Evolutionary conservation across 2,888 invertebrate genomes (phyloP).

Genomic region (Steinernema scapterisci): DNA sequence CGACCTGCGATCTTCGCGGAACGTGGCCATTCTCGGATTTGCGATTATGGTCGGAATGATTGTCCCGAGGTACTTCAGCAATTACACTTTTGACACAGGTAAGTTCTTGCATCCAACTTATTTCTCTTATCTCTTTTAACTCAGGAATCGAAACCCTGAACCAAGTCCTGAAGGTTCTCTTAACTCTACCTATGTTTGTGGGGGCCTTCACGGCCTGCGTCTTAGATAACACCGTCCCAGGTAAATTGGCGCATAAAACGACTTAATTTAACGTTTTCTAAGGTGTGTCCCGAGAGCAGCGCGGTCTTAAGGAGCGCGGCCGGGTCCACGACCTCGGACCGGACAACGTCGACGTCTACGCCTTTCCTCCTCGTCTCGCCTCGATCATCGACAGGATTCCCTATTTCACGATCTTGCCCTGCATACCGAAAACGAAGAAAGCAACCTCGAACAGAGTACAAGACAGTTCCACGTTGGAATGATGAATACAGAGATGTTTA

Average conservation of each 20-base stretch:
- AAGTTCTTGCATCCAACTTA: too few species aligned
- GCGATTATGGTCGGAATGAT: slow-evolving; percentile 83
- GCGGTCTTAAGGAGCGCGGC: slow-evolving; percentile 60
- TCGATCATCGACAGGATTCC: slow-evolving; percentile 52
- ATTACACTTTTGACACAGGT: slow-evolving; percentile 30
- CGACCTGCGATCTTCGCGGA: slow-evolving; percentile 81
- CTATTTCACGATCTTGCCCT: slow-evolving; percentile 51
- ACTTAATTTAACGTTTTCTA: background rate
- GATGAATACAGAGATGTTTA: background rate
- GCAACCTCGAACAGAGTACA: slow-evolving; percentile 38
- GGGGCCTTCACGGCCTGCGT: slow-evolving; percentile 65
- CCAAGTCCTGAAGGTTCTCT: slow-evolving; percentile 56
- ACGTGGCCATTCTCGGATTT: slow-evolving; percentile 85
- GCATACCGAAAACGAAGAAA: slow-evolving; percentile 55
- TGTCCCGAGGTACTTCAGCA: slow-evolving; percentile 60
- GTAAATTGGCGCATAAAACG: too few species aligned
- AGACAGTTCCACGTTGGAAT: background rate
- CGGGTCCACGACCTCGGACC: slow-evolving; percentile 51
- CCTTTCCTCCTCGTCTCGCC: slow-evolving; percentile 52
- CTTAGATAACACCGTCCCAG: slow-evolving; percentile 63
- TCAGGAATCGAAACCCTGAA: slow-evolving; percentile 43
- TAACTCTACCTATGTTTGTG: slow-evolving; percentile 65
- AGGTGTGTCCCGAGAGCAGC: slow-evolving; percentile 62
- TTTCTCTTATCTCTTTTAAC: too few species aligned
- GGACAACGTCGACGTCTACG: slow-evolving; percentile 52